These are phyloP conservation scores for Drosophila repletoides DNA, from an alignment of 1,140 invertebrate genomes.

Conservation along the genomic window DNA sequence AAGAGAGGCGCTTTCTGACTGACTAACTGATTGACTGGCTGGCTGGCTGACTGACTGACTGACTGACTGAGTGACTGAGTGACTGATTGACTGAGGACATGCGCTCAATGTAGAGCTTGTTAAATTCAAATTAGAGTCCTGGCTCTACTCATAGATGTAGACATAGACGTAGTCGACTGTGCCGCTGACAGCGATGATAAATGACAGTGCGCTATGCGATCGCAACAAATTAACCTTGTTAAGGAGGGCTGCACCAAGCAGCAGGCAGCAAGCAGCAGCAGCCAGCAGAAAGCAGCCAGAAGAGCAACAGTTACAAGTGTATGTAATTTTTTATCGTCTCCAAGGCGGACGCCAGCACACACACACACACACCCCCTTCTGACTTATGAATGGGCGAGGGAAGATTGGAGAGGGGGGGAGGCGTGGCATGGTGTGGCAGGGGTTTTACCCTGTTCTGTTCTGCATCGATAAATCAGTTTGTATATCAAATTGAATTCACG, in stretches of 20 bases:
- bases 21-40: conserved; percentile 5
- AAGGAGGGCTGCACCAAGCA: conserved; percentile 41
- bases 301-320: conserved; percentile 76
- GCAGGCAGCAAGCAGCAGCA: conserved; percentile 53
- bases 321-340: conserved; percentile 81
- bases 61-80: conserved; percentile 38
- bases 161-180: too few species aligned
- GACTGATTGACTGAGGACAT: conserved; percentile 2
- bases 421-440: conserved; percentile 9
- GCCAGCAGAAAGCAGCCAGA: too few species aligned
- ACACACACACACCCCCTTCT: not conserved
- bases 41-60: conserved; percentile 7
- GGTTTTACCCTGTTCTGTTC: conserved; percentile 6
- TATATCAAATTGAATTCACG: conserved; percentile 79
- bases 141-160: conserved; percentile 34
- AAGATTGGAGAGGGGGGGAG: conserved; percentile 23
- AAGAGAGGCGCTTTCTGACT: not conserved
- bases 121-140: conserved; percentile 78
- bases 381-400: conserved; percentile 74
- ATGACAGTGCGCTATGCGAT: conserved; percentile 73
- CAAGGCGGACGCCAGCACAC: conserved; percentile 16
- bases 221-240: conserved; percentile 80
- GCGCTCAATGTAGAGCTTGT: conserved; percentile 55
- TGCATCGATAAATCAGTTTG: conserved; percentile 77
- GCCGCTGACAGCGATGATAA: conserved; percentile 76